Percentiles rank a stretch among this genome's conserved stretches.
Evolutionary conservation across 2,113 vertebrate species (phyloP).

Genomic region (Alectura lathami): DNA sequence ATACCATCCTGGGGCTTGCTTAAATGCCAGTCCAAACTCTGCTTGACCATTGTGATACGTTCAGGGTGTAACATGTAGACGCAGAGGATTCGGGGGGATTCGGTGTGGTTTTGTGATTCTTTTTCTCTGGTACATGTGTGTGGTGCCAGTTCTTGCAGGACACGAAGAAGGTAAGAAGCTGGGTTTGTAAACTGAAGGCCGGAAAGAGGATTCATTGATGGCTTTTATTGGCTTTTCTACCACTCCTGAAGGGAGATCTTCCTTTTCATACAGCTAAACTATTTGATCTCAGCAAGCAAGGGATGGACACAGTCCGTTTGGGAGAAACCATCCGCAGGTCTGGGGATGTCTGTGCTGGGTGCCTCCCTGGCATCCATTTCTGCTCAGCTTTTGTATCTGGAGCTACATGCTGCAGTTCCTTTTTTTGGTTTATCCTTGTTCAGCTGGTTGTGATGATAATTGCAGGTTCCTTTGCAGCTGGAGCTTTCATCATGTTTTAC

Average conservation of each 20-base stretch:
- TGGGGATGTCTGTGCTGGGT: background rate
- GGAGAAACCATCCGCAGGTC: background rate
- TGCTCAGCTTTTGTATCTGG: background rate
- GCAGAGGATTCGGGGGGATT: background rate
- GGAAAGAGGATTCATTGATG: background rate
- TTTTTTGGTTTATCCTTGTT: background rate
- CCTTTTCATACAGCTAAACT: background rate
- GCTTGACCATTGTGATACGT: background rate
- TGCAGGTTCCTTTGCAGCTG: background rate
- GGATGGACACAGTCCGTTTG: background rate
- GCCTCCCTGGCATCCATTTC: background rate
- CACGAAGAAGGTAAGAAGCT: background rate
- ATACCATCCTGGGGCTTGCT: background rate
- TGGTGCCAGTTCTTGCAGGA: background rate
- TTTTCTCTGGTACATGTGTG: background rate
- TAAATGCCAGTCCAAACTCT: background rate
- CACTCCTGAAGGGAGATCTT: background rate
- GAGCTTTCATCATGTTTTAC: no score
- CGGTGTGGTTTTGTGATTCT: rapidly evolving
- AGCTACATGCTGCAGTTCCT: background rate
- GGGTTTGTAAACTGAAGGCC: background rate
- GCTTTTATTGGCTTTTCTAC: background rate
- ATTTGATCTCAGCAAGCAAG: background rate
- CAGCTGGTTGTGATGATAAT: background rate
- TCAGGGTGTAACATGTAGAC: background rate